Percentiles rank a stretch among this genome's conserved stretches.
Evolutionary conservation across 2,797 vertebrate species (phyloP).

Genomic region (Danio albolineatus): DNA sequence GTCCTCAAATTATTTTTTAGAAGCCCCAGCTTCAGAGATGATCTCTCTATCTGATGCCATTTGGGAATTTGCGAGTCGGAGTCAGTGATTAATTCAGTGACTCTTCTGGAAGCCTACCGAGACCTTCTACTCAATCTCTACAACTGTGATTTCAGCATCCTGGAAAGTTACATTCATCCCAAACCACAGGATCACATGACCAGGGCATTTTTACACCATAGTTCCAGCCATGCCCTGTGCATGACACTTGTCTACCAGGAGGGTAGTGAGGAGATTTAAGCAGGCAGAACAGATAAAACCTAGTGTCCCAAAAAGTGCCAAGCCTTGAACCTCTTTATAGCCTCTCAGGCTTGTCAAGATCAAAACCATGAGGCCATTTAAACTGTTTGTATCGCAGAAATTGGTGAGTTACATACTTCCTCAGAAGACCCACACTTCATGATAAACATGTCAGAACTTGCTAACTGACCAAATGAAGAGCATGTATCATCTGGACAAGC

Average conservation of each 20-base stretch:
- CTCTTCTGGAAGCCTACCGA: slow-evolving; percentile 78
- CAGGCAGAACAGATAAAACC: slow-evolving; percentile 70
- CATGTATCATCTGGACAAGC: neutral
- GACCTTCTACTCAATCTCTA: slow-evolving; percentile 84
- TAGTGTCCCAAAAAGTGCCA: slow-evolving; percentile 81
- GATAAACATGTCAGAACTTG: neutral
- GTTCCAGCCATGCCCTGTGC: slow-evolving; percentile 81
- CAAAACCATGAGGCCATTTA: slow-evolving; percentile 78
- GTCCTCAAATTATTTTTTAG: slow-evolving; percentile 10
- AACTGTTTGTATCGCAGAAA: slow-evolving; percentile 77
- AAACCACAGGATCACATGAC: slow-evolving; percentile 80
- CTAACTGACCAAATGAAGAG: neutral
- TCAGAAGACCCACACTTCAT: slow-evolving; percentile 77
- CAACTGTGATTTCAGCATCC: slow-evolving; percentile 80
- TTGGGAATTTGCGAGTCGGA: neutral
- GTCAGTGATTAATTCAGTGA: slow-evolving; percentile 2
- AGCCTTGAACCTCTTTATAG: slow-evolving; percentile 78
- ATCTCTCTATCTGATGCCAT: slow-evolving; percentile 10
- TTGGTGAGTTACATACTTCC: slow-evolving; percentile 76
- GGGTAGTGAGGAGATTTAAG: slow-evolving; percentile 13
- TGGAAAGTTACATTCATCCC: slow-evolving; percentile 81
- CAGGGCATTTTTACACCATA: slow-evolving; percentile 73
- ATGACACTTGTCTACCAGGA: slow-evolving; percentile 78
- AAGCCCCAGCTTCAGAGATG: neutral
- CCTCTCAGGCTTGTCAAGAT: slow-evolving; percentile 73